These are phyloP conservation scores for Australoheros scitulus DNA, from an alignment of 2,113 vertebrate genomes.

Conservation along the genomic window DNA sequence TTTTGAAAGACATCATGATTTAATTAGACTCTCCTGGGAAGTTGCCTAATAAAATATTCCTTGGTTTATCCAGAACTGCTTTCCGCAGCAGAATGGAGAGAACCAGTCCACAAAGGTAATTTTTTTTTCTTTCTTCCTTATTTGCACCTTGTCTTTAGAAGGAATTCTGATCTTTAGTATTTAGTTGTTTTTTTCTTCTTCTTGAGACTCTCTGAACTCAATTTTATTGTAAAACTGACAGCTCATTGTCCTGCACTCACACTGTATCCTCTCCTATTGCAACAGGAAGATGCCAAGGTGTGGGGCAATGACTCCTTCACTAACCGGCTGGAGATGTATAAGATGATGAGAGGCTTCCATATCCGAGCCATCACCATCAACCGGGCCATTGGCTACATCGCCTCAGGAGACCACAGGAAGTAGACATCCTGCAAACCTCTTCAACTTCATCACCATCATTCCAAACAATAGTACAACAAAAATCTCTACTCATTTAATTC, in stretches of 20 bases:
- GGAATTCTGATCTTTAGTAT: not conserved
- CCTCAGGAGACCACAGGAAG: slow-evolving; percentile 66
- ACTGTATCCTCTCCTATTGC: not conserved
- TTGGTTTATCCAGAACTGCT: slow-evolving; percentile 65
- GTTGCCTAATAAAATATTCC: slow-evolving; percentile 44
- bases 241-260: not conserved
- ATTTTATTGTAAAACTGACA: not conserved
- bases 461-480: not conserved
- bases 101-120: slow-evolving; percentile 50
- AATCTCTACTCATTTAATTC: not conserved
- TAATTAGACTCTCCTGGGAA: slow-evolving; percentile 38
- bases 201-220: not conserved
- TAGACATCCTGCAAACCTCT: slow-evolving; percentile 2
- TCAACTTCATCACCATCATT: not conserved
- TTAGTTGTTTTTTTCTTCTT: not conserved
- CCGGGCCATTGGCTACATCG: slow-evolving; percentile 82
- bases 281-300: not conserved
- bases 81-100: not conserved
- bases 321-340: slow-evolving; percentile 77
- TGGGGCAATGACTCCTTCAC: slow-evolving; percentile 45
- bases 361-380: slow-evolving; percentile 84
- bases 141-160: not conserved
- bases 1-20: not conserved
- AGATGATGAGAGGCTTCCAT: slow-evolving; percentile 81
- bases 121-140: slow-evolving; percentile 3